phyloP scores from a whole-genome alignment of 1,140 invertebrate genomes.

The Eueides isabella region DNA sequence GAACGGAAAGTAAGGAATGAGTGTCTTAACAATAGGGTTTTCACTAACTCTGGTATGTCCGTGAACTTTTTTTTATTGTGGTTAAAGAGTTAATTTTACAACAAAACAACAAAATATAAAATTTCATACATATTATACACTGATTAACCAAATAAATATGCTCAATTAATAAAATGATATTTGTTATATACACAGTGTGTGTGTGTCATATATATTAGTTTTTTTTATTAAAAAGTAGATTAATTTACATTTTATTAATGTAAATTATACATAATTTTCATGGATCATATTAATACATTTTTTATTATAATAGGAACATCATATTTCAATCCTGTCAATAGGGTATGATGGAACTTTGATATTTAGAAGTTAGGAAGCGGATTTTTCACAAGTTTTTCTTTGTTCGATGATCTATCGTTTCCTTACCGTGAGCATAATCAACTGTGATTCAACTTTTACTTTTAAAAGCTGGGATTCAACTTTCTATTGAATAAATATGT shows the following conservation, averaged over 20 bases:
- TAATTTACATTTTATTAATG: not conserved
- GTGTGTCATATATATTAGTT: no score
- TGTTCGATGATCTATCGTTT: slow-evolving; percentile 10
- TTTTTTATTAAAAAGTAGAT: not conserved
- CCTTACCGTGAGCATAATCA: not conserved
- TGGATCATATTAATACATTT: not conserved
- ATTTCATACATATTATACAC: no score
- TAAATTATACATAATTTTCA: not conserved
- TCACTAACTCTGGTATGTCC: no score
- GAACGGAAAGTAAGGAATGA: no score
- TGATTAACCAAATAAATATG: no score
- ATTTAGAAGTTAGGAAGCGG: not conserved
- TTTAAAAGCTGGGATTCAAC: not conserved
- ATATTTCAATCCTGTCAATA: slow-evolving; percentile 6
- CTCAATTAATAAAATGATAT: no score
- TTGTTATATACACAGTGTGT: no score
- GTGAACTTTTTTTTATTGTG: no score
- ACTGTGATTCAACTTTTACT: not conserved
- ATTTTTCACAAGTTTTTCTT: not conserved
- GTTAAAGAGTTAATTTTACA: no score
- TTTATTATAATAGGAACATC: not conserved
- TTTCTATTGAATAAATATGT: not conserved
- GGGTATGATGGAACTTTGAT: slow-evolving; percentile 11
- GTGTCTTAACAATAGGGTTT: no score
- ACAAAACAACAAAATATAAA: no score